Evolutionary conservation across 2,888 invertebrate species (phyloP), one percentile per base, ranked within the genome.

Genomic region (Cynaeus angustus): DNA sequence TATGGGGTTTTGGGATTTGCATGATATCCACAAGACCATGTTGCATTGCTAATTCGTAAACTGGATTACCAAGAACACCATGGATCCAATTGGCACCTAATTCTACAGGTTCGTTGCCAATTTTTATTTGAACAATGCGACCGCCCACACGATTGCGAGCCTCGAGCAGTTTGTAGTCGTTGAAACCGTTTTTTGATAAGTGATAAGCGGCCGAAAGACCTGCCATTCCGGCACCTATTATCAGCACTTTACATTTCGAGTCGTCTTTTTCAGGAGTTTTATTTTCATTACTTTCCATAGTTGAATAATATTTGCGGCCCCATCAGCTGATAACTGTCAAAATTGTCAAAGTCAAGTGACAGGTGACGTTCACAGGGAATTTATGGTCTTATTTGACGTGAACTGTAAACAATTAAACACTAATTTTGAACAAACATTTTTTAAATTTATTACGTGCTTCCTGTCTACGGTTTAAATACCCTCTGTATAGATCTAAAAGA

Each of bases 41-140:
- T 10, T 93, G 91, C 87, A 94, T 92, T 0, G 95, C 96, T 73
- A 95, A 87, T 86, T 95, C 94, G 80, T 94, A 96, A 79, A 96
- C 93, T 0, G 95, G 94, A 86, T 97, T 97, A 14, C 94, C 94
- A 62, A 70, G 26, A 53, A 96, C 94, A 38, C 97, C 97, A 82
- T 97, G 96, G 77, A 97, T 95, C 95, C 96, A 96, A 84, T 96
- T 96, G 28, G 96, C 96, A 65, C 97, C 97, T 72, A 96, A 86
- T 86, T 97, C 96, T 50, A 96, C 89, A 82, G 85, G 87, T 79
- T 88, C 87, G 67, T 85, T 86, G 83, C 91, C 91, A 83, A 94
- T 88, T 78, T 91, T 89, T 79, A 92, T 90, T 68, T 94, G 91
- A 66, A 93, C 87, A 75, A 96, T 94, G 74, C 96, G 88, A 70